Conservation (phyloP, 1,140 invertebrate genomes). For the Drosophila pandora region DNA sequence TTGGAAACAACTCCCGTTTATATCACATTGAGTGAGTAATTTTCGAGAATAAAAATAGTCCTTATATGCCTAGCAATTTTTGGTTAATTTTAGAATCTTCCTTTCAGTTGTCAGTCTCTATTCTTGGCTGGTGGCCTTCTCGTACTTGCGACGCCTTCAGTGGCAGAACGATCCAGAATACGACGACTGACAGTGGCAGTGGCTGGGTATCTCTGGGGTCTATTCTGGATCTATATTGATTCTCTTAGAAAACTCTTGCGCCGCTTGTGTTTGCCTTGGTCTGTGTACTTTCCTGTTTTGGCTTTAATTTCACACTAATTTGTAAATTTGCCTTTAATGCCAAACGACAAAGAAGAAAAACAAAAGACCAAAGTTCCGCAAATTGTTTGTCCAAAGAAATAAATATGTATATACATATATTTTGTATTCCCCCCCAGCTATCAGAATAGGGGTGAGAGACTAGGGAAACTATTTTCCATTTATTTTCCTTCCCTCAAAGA, state of each 20-base stretch:
- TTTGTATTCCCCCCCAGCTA: constrained; percentile 36
- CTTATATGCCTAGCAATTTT: neutral
- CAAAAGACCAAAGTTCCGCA: constrained; percentile 48
- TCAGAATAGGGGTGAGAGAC: constrained; percentile 21
- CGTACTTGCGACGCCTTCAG: constrained; percentile 27
- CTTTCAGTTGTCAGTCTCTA: constrained; percentile 33
- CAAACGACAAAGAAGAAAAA: constrained; percentile 51
- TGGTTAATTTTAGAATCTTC: constrained; percentile 1
- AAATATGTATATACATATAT: constrained; percentile 5
- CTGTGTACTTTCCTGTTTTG: constrained; percentile 40
- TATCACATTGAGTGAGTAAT: constrained; percentile 13
- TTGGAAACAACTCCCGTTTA: constrained; percentile 5
- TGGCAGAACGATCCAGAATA: constrained; percentile 25
- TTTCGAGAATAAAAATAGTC: neutral
- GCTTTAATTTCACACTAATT: constrained; percentile 76
- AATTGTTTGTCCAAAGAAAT: constrained; percentile 43
- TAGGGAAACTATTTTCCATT: constrained; percentile 16
- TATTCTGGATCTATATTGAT: constrained; percentile 2
- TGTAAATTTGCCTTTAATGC: constrained; percentile 76
- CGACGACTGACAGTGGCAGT: constrained; percentile 2
- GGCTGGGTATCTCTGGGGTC: constrained; percentile 1
- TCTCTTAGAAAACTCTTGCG: constrained; percentile 4
- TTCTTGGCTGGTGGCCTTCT: constrained; percentile 39
- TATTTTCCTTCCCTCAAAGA: constrained; percentile 8
- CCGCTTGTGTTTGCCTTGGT: constrained; percentile 13